Evolutionary conservation across 2,888 invertebrate genomes (phyloP), one percentile per base, ranked within the genome.

Genomic region (Ctena decussata): DNA sequence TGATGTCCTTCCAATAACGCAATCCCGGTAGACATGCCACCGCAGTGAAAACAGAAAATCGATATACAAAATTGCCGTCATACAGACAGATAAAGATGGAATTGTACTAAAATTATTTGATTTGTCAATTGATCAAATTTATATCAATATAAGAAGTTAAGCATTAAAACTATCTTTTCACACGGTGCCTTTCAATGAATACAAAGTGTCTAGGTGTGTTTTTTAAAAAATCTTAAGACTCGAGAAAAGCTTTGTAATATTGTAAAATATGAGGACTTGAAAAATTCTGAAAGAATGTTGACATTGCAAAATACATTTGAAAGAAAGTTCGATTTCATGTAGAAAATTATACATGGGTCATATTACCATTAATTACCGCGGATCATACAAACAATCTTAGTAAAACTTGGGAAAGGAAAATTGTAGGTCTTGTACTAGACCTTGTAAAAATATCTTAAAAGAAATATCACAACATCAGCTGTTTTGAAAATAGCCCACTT

Each of bases 51-150:
- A 65, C 18, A 35, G 32, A 35, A 57, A 65, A 65, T 65, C 65
- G 65, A 65, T 65, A 65, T n/a, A 35, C 65, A 65, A 65, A 65
- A 65, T 35, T 65, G 65, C 57, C 27, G n/a, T 57, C n/a, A 57
- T 57, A 57, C 57, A 57, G 57, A 57, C 57, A 57, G 57, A 57
- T 57, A 24, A 57, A 57, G n/a, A 57, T 21, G 57, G 57, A 57
- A 57, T 57, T 57, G 57, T 57, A 8, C 57, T 3, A 11, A 12
- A 65, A 65, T 65, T 65, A 65, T 65, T 65, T 65, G 65, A 65
- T 65, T 65, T 65, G 65, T 35, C 24, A n/a, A 65, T 35, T 65
- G 65, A 35, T 65, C 65, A 65, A 65, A 32, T 65, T 65, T 65
- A 65, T 65, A 65, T 65, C 32, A 65, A 65, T 65, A 65, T 65